Evolutionary conservation across 2,888 invertebrate species (phyloP).

Genomic region (Catocala nupta): DNA sequence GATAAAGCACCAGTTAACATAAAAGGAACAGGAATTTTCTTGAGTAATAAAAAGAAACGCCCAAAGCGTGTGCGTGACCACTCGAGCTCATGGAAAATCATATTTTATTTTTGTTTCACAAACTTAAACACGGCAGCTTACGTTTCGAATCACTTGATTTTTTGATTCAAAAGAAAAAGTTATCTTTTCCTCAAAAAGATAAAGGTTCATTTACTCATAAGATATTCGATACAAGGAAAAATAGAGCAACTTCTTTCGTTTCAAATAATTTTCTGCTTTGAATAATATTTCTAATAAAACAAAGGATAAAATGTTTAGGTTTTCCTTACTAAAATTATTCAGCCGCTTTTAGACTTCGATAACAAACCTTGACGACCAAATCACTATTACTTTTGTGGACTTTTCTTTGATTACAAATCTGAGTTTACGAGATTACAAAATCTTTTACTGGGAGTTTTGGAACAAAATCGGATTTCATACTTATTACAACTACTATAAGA

Average conservation of each 20-base stretch:
- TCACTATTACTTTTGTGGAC: too few relatives aligned
- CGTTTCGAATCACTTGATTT: constrained; percentile 36
- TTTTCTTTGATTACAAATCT: too few relatives aligned
- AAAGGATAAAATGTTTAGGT: constrained; percentile 8
- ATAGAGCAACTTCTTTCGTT: not conserved
- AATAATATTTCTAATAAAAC: constrained; percentile 4
- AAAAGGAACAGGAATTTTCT: constrained; percentile 77
- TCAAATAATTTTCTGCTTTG: constrained; percentile 3
- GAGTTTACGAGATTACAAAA: too few relatives aligned
- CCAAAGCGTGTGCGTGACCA: constrained; percentile 76
- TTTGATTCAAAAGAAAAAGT: constrained; percentile 36
- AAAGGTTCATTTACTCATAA: constrained; percentile 23
- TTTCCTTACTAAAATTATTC: constrained; percentile 6
- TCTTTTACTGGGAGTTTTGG: too few relatives aligned
- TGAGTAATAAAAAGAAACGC: constrained; percentile 75
- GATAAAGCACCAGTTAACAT: constrained; percentile 79
- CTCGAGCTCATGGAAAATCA: constrained; percentile 71
- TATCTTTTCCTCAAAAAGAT: constrained; percentile 33
- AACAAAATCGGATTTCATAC: too few relatives aligned
- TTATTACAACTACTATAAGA: too few relatives aligned
- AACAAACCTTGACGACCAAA: not conserved
- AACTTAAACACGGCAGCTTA: constrained; percentile 47
- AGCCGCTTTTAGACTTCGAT: not conserved
- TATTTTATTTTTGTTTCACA: constrained; percentile 73
- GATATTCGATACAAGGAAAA: constrained; percentile 21